Evolutionary conservation across 2,888 invertebrate genomes (phyloP).

Genomic region (Spatulosminthurus flaviceps): DNA sequence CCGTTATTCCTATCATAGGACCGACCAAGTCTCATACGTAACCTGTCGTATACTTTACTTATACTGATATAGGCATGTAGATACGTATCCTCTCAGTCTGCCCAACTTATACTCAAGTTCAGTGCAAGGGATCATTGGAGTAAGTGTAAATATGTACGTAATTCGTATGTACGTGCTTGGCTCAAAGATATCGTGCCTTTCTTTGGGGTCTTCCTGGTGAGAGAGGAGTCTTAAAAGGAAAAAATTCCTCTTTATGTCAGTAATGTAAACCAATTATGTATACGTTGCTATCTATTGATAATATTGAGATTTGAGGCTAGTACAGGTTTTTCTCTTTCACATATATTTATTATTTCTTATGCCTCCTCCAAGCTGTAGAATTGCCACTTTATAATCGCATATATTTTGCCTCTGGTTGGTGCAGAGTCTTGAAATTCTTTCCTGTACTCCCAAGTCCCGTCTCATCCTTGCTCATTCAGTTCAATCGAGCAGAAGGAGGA

Average conservation of each 20-base stretch:
- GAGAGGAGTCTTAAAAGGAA: background rate
- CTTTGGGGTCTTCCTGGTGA: slow-evolving; percentile 16
- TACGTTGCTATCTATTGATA: background rate
- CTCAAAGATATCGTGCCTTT: background rate
- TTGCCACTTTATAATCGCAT: background rate
- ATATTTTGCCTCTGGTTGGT: background rate
- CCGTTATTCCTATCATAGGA: background rate
- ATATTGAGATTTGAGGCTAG: background rate
- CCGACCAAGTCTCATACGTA: background rate
- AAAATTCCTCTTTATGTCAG: slow-evolving; percentile 19
- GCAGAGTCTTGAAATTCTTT: background rate
- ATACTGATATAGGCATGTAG: too few species aligned
- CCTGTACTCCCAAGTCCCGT: background rate
- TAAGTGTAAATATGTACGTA: background rate
- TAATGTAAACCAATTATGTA: slow-evolving; percentile 18
- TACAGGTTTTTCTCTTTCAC: slow-evolving; percentile 3
- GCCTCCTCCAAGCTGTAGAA: background rate
- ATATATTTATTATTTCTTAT: background rate
- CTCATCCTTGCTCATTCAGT: background rate
- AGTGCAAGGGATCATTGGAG: background rate
- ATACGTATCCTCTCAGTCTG: too few species aligned
- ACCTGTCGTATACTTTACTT: background rate
- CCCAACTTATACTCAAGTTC: background rate
- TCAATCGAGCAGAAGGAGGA: slow-evolving; percentile 19
- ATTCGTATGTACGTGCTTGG: background rate